Base-by-base conservation (phyloP, 2,797 vertebrate species). In the Choloepus didactylus region DNA sequence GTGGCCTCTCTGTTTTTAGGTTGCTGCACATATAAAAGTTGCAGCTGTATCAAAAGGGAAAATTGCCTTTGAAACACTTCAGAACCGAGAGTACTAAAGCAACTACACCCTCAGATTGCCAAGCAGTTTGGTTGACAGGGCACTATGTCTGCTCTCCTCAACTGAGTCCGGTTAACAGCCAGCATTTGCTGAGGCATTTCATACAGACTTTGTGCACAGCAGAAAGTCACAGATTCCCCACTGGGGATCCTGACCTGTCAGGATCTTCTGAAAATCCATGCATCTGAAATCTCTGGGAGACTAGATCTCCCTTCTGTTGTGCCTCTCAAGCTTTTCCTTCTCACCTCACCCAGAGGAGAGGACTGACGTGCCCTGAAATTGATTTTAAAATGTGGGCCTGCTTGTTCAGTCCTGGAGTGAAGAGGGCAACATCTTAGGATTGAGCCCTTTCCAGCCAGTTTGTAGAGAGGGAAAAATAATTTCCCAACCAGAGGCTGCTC, bases 241-340 rank as follows among this genome's bases (percentile, higher is more conserved):
- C 5, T 0, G 29, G 25, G 21, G 49, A 15, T 31, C 69, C 44
- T 81, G 23, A 87, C 60, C 60, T 46, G n/a, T 69, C 27, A 41
- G 76, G 67, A 62, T 80, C 60, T 79, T 89, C 85, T 91, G 66
- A 29, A 60, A 73, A 44, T 84, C 91, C 79, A 64, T 92, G 72
- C 60, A 72, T 88, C 70, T 3, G 66, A 82, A 83, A 80, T 35
- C 76, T 69, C 31, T 70, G 62, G 64, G 51, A 59, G 31, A 3
- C 19, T 0, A 8, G 31, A 29, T 44, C 49, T 60, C 18, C 60
- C 10, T 46, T 82, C 77, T 70, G 46, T 44, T 60, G 9, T 77
- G 66, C 89, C n/a, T 19, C 70, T 80, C 83, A 89, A 73, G 91
- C 95, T 95, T 97, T 97, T 82, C 62, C 54, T 38, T 46, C 2